A percentile compares a stretch with the other conserved stretches of the same genome.
Conservation (phyloP, 2,113 vertebrate species). For the Pelodiscus sinensis region DNA sequence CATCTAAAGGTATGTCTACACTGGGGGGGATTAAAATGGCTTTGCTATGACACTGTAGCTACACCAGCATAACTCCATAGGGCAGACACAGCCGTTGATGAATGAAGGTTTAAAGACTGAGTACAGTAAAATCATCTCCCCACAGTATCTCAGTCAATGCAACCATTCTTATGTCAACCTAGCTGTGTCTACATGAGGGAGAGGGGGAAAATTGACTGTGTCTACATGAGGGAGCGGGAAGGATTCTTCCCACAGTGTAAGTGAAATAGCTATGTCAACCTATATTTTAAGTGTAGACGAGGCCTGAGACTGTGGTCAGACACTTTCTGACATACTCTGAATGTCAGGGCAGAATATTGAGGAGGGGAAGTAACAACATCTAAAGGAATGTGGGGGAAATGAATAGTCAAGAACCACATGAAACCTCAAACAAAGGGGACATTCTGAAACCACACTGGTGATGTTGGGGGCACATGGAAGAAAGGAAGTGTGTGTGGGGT, state of each 20-base stretch:
- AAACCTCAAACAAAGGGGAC: background rate
- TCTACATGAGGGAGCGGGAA: too few relatives aligned
- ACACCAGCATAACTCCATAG: background rate
- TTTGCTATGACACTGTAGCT: background rate
- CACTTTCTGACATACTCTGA: background rate
- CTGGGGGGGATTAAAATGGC: background rate
- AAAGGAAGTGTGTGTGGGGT: background rate
- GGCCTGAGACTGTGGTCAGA: rapidly evolving
- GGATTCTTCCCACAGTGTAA: background rate
- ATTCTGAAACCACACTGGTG: background rate
- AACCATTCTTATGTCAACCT: background rate
- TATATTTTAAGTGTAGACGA: background rate
- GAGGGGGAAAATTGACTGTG: background rate
- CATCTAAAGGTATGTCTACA: background rate
- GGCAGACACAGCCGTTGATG: background rate
- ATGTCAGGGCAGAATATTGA: background rate
- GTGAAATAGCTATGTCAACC: background rate
- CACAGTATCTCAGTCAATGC: background rate
- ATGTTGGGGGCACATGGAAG: rapidly evolving
- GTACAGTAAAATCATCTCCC: background rate
- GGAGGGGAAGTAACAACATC: background rate
- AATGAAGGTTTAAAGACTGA: background rate
- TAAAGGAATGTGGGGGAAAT: background rate
- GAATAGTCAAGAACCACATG: background rate
- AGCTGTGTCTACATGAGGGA: background rate